Base-by-base conservation (phyloP, 2,888 invertebrate species). In the Nebria salina region DNA sequence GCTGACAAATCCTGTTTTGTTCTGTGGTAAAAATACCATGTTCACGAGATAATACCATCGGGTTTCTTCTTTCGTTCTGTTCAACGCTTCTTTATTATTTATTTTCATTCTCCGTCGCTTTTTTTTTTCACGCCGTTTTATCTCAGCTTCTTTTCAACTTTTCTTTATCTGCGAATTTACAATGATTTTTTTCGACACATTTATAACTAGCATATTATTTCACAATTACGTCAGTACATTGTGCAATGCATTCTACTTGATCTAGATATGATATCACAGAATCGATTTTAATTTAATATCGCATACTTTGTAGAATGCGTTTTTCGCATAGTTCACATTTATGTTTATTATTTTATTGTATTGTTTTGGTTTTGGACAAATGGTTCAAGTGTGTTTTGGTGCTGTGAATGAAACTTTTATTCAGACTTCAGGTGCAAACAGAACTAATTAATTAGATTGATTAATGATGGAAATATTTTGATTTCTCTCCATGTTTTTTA, bases 1-100 rank as follows among this genome's bases (percentile, higher is more conserved):
- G 41, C 73, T 73, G 73, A 73, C 73, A 73, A 41, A 73, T 73
- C 73, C 73, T 73, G 73, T 73, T 73, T 73, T 73, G 41, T 73
- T 73, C 42, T 42, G 11, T 15, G 11, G 41, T 73, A 73, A 73
- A 73, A 73, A 73, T 73, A 41, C 43, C 41, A 26, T 68, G 68
- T 68, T 68, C 68, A 20, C 20, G 26, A 68, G 68, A 68, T 68
- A 68, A 68, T 68, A 26, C 26, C 13, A 25, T 68, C 26, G 25
- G 20, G 20, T 68, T 68, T 68, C 26, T 68, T 68, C 26, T 54
- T 54, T 54, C 54, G 54, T 54, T 54, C 43, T 20, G 43, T 43
- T 43, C 43, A 9, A 8, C 43, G 43, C 9, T 43, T 43, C 54
- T 54, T 54, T 54, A 54, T 54, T 54, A 54, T 54, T 54, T 54